These are phyloP conservation scores for Potorous gilbertii DNA, from an alignment of 2,797 vertebrate genomes.

Conservation along the genomic window DNA sequence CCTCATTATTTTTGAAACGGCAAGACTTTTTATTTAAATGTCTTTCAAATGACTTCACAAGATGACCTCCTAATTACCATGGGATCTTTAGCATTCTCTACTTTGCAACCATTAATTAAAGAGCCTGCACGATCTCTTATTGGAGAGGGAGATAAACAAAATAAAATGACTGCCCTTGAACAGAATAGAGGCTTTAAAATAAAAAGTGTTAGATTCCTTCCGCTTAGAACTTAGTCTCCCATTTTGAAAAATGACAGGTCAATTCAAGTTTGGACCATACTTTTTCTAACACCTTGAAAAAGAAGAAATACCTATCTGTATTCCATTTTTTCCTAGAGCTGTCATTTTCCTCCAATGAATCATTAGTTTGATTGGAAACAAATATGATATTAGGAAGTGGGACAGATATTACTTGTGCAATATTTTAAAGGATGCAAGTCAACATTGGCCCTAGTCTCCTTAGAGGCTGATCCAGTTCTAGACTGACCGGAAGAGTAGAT, in stretches of 20 bases:
- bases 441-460: neutral
- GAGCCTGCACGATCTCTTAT: neutral
- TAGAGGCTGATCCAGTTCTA: neutral
- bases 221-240: slow-evolving; percentile 36
- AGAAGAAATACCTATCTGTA: slow-evolving; percentile 3
- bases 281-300: slow-evolving; percentile 24
- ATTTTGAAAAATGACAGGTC: slow-evolving; percentile 16
- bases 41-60: slow-evolving; percentile 30
- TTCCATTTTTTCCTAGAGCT: neutral
- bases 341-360: slow-evolving; percentile 16
- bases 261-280: neutral
- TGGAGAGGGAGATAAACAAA: neutral
- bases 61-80: neutral
- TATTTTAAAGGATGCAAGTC: neutral
- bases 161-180: neutral
- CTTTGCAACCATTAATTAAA: slow-evolving; percentile 3
- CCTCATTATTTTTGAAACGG: neutral
- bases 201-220: slow-evolving; percentile 36
- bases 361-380: neutral
- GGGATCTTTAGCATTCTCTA: neutral
- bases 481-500: neutral
- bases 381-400: neutral
- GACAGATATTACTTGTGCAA: neutral
- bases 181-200: slow-evolving; percentile 7
- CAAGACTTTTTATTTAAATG: slow-evolving; percentile 51